These are phyloP conservation scores for Acanthosepion lycidas DNA, from an alignment of 2,888 invertebrate species.

Conservation along the genomic window DNA sequence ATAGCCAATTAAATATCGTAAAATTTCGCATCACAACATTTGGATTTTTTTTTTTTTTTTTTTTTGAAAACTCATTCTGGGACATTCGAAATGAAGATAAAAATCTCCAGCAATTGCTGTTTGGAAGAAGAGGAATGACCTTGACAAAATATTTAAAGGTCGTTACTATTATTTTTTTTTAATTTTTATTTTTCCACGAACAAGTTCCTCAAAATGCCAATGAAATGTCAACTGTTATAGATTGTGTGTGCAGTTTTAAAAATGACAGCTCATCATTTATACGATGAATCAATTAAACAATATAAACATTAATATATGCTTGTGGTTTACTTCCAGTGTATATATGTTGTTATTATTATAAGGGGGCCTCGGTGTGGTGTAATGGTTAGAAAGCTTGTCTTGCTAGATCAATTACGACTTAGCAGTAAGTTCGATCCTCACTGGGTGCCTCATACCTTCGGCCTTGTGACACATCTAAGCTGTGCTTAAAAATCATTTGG, in stretches of 20 bases:
- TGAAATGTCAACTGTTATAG: background rate
- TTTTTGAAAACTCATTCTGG: background rate
- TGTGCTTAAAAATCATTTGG: too few species aligned
- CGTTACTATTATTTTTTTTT: background rate
- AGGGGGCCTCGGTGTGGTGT: too few species aligned
- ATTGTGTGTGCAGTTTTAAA: background rate
- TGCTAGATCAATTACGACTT: too few species aligned
- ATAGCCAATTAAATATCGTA: conserved; percentile 5
- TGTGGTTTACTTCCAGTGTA: too few species aligned
- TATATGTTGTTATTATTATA: too few species aligned
- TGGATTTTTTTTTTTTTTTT: background rate
- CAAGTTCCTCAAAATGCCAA: background rate
- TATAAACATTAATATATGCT: too few species aligned
- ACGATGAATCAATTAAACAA: background rate
- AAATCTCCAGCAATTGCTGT: too few species aligned
- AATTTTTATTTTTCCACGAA: background rate
- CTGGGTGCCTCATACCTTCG: too few species aligned
- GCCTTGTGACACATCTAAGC: too few species aligned
- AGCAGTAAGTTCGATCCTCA: too few species aligned
- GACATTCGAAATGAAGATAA: background rate
- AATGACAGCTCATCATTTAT: background rate
- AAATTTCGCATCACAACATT: background rate
- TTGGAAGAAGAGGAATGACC: background rate
- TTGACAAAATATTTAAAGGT: background rate
- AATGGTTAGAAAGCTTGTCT: too few species aligned